Base-by-base conservation (phyloP, 2,113 vertebrate species). In the Benitochromis conjunctus region DNA sequence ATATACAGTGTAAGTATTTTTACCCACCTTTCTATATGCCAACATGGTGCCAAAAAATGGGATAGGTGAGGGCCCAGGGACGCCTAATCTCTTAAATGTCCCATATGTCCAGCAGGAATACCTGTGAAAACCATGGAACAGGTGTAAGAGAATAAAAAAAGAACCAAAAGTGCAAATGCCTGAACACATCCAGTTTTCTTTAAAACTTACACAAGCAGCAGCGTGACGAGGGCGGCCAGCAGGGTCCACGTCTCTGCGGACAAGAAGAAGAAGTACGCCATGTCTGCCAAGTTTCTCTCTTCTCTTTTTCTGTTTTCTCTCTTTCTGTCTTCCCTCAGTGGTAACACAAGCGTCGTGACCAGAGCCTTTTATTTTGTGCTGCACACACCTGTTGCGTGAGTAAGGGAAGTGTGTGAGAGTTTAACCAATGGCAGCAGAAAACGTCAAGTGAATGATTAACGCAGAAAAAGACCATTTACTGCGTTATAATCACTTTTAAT, bases 71-170 rank as follows among this genome's bases (percentile, higher is more conserved):
- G 57, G 57, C 57, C 57, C 57, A 34, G 57, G 57, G 57, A 10
- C 16, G 5, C 96, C 95, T 84, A 97, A 19, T 78, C 93, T 96
- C 94, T 94, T 96, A 88, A 98, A 98, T 2, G 83, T 1, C 57
- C 38, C 13, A 85, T 95, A 96, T 6, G 95, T 85, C 92, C 92
- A 94, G 60, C 51, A 88, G 54, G n/a, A 21, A 43, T 94, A 95
- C 31, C 95, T 95, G 85, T 51, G 18, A 8, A 31, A 55, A 64
- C 54, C 12, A 71, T 46, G 58, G 58, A 62, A 34, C 56, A 62
- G 29, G 16, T 62, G 31, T 62, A 62, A 62, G 58, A 62, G 58
- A 62, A 36, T 62, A 62, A 24, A 53, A 12, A 3, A 0, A 71
- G 13, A 19, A 18, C 71, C 12, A 88, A 79, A 14, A 29, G 1